Evolutionary conservation across 2,888 invertebrate species (phyloP).

Genomic region (Plebejus argus): DNA sequence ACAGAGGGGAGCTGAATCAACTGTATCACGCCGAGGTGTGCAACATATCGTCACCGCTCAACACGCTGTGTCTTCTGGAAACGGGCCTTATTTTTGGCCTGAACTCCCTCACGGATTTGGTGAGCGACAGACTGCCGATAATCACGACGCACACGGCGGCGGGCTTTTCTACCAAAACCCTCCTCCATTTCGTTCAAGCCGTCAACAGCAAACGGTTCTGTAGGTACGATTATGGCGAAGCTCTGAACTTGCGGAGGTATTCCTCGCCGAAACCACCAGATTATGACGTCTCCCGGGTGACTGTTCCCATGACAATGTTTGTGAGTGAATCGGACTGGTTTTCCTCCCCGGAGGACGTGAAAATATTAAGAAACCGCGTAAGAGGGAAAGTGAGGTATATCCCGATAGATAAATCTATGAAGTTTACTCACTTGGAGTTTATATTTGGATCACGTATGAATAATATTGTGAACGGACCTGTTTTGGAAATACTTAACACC

Average conservation of each 20-base stretch:
- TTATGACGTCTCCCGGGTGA: slow-evolving; percentile 58
- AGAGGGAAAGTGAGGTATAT: slow-evolving; percentile 53
- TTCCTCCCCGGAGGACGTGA: slow-evolving; percentile 56
- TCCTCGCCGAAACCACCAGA: slow-evolving; percentile 54
- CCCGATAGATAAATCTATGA: slow-evolving; percentile 55
- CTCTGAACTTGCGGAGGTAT: slow-evolving; percentile 53
- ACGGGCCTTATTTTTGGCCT: slow-evolving; percentile 60
- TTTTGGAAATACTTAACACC: slow-evolving; percentile 51
- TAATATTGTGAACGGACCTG: slow-evolving; percentile 56
- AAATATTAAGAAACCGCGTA: slow-evolving; percentile 51
- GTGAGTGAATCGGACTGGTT: slow-evolving; percentile 66
- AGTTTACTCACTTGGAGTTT: slow-evolving; percentile 69
- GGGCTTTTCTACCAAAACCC: slow-evolving; percentile 60
- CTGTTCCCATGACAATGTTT: slow-evolving; percentile 58
- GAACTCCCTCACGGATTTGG: slow-evolving; percentile 54
- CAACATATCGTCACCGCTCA: slow-evolving; percentile 48
- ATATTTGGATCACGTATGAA: slow-evolving; percentile 62
- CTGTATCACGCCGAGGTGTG: slow-evolving; percentile 57
- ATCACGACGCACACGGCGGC: slow-evolving; percentile 66
- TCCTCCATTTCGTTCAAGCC: slow-evolving; percentile 65
- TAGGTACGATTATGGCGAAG: slow-evolving; percentile 59
- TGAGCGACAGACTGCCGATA: slow-evolving; percentile 55
- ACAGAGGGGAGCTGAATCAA: slow-evolving; percentile 47
- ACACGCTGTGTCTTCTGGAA: slow-evolving; percentile 59
- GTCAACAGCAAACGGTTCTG: slow-evolving; percentile 60